phyloP scores from a whole-genome alignment of 2,113 vertebrate species.

The Bolborhynchus lineola region DNA sequence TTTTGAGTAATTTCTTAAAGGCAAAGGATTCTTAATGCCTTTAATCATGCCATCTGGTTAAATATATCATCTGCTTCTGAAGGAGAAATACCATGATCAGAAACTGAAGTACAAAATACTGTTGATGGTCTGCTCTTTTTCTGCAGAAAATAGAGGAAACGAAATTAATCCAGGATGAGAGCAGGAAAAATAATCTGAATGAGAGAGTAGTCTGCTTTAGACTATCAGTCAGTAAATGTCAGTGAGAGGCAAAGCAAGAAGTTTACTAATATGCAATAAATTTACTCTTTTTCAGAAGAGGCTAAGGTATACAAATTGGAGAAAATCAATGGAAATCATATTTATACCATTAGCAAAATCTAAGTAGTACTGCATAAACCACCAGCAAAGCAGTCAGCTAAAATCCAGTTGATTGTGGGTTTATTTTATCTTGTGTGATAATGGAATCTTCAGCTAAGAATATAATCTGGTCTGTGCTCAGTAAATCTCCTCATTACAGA shows the following conservation, averaged over 20 bases:
- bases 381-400: neutral
- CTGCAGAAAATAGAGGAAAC: neutral
- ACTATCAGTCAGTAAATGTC: neutral
- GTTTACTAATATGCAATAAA: neutral
- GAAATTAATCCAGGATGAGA: constrained; percentile 23
- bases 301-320: neutral
- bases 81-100: neutral
- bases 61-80: rapidly evolving
- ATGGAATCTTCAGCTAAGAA: constrained; percentile 34
- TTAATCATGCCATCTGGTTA: neutral
- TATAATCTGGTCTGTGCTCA: constrained; percentile 27
- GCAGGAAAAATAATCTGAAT: neutral
- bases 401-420: neutral
- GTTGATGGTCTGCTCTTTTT: neutral
- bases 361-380: neutral
- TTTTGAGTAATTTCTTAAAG: neutral
- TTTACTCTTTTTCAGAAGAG: neutral
- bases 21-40: neutral
- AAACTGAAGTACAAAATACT: neutral
- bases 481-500: constrained; percentile 21
- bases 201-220: neutral
- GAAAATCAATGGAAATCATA: neutral
- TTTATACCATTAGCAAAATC: neutral
- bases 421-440: constrained; percentile 21
- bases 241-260: neutral